Percentiles rank a stretch among this genome's conserved stretches.
Conservation (phyloP, 2,113 vertebrate species). For the Lepus timidus region DNA sequence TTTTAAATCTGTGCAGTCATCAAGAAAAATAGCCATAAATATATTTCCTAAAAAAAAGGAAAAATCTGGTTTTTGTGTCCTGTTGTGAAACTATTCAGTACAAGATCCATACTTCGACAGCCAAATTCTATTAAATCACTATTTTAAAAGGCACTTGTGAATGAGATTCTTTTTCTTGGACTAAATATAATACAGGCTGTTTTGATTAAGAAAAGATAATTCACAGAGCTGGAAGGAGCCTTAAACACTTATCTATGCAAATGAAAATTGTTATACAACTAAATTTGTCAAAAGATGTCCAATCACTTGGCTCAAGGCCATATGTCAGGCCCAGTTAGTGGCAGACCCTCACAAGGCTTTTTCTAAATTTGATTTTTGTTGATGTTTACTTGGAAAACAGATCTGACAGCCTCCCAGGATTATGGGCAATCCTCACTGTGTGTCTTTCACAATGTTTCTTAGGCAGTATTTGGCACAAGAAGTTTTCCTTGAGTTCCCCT, state of each 20-base stretch:
- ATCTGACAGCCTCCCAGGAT: constrained; percentile 42
- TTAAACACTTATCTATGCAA: background rate
- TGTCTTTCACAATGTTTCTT: constrained; percentile 50
- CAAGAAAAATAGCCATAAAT: background rate
- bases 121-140: background rate
- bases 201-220: constrained; percentile 23
- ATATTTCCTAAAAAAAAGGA: background rate
- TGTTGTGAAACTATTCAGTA: background rate
- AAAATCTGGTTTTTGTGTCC: constrained; percentile 30
- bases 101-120: background rate
- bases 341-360: background rate
- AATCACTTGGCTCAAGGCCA: background rate
- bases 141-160: constrained; percentile 56
- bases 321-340: background rate
- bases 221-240: background rate
- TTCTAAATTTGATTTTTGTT: constrained; percentile 66
- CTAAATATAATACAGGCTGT: constrained; percentile 13
- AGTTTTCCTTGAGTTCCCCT: constrained; percentile 40
- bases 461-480: background rate
- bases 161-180: constrained; percentile 23
- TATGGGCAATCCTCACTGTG: background rate
- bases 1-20: background rate
- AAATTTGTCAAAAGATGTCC: constrained; percentile 18
- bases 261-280: background rate
- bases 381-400: constrained; percentile 4